Evolutionary conservation across 2,113 vertebrate species (phyloP).

Genomic region (Speoplatyrhinus poulsoni): DNA sequence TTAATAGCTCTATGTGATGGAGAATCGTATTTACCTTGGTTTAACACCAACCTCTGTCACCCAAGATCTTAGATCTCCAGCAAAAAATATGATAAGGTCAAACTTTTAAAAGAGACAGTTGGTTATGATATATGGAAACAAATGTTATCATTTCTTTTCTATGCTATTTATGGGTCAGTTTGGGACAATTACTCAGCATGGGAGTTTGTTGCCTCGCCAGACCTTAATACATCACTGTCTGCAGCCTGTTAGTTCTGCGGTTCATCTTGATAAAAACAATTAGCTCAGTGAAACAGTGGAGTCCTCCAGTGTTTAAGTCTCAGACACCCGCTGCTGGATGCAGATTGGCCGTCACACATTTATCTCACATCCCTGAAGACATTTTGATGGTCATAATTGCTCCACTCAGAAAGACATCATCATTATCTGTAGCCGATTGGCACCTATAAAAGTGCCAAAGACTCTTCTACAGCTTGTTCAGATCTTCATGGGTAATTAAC

Average conservation of each 20-base stretch:
- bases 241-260: conserved; percentile 16
- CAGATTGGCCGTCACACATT: conserved; percentile 47
- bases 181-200: conserved; percentile 32
- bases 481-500: conserved; percentile 50
- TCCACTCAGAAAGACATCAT: conserved; percentile 62
- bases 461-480: conserved; percentile 47
- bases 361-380: conserved; percentile 54
- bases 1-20: conserved; percentile 18
- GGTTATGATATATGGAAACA: conserved; percentile 22
- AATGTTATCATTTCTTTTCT: conserved; percentile 58
- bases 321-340: conserved; percentile 25
- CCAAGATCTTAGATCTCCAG: neutral
- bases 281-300: conserved; percentile 38
- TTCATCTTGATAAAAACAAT: conserved; percentile 61
- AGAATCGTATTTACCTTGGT: conserved; percentile 47
- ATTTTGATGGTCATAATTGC: conserved; percentile 69
- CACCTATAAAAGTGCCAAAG: conserved; percentile 58
- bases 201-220: conserved; percentile 14
- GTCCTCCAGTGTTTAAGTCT: conserved; percentile 19
- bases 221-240: conserved; percentile 36
- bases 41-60: conserved; percentile 30
- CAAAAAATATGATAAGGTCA: conserved; percentile 20
- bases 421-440: conserved; percentile 55
- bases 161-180: conserved; percentile 38
- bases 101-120: conserved; percentile 20